A percentile compares a stretch with the other conserved stretches of the same genome.
Conservation (phyloP, 1,140 invertebrate genomes). For the Zophobas atratus region DNA sequence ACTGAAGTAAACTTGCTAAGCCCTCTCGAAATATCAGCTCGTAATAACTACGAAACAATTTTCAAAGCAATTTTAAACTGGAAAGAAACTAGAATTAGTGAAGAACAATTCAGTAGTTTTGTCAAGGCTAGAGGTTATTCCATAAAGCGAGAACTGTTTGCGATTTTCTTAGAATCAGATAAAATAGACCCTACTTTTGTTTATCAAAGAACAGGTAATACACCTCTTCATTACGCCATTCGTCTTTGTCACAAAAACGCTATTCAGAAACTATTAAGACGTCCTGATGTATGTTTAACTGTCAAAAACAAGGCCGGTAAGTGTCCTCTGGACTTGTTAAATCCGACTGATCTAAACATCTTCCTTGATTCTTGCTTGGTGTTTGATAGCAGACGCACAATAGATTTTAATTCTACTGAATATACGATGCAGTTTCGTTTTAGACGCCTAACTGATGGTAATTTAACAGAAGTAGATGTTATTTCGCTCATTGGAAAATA, state of each 20-base stretch:
- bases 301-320: neutral
- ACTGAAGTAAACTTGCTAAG: neutral
- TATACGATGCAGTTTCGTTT: conserved; percentile 4
- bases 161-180: conserved; percentile 7
- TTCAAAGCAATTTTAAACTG: conserved; percentile 3
- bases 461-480: neutral
- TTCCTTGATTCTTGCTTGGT: neutral
- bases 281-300: neutral
- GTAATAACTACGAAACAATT: neutral
- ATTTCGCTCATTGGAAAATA: conserved; percentile 11
- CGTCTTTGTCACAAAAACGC: neutral
- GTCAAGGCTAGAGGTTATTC: neutral
- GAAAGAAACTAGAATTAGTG: neutral
- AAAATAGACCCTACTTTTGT: neutral
- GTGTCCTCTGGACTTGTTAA: neutral
- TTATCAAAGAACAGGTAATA: neutral
- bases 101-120: neutral
- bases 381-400: conserved; percentile 1
- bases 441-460: neutral
- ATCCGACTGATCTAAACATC: neutral
- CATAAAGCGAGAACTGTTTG: neutral
- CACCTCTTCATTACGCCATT: neutral
- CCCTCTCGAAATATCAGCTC: conserved; percentile 4
- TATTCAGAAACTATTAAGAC: conserved; percentile 2
- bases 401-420: neutral